A percentile compares a stretch with the other conserved stretches of the same genome.
phyloP scores from a whole-genome alignment of 2,797 vertebrate species.

The Arnoldichthys spilopterus region DNA sequence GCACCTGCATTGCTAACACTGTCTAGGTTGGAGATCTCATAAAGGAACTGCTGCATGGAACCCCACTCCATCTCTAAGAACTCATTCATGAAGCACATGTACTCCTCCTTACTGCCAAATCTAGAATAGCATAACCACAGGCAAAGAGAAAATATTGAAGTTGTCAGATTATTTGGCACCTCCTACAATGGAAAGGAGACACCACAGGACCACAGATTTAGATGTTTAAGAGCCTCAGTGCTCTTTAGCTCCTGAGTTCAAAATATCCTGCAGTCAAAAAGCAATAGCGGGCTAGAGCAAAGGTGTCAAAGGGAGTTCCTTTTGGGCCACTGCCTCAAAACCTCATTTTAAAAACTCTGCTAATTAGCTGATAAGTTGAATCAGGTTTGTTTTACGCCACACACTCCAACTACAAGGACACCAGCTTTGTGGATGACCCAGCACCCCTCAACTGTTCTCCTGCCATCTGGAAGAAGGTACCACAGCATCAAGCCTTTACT shows the following conservation, averaged over 20 bases:
- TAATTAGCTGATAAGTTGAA: too few relatives aligned
- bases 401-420: too few relatives aligned
- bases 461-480: too few relatives aligned
- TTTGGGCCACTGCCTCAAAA: too few relatives aligned
- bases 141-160: background rate
- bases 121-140: conserved; percentile 65
- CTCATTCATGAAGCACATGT: conserved; percentile 97
- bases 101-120: conserved; percentile 93
- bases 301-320: too few relatives aligned
- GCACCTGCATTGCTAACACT: conserved; percentile 90
- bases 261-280: too few relatives aligned
- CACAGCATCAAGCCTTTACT: too few relatives aligned
- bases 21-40: conserved; percentile 96
- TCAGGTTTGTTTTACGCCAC: too few relatives aligned
- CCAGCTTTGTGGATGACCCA: too few relatives aligned
- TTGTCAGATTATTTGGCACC: background rate
- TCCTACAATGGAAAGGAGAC: conserved; percentile 12
- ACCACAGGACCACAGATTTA: conserved; percentile 15
- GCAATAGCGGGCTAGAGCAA: too few relatives aligned
- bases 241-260: background rate
- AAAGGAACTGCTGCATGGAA: conserved; percentile 97
- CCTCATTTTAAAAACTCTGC: too few relatives aligned
- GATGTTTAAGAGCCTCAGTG: background rate
- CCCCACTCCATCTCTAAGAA: conserved; percentile 97
- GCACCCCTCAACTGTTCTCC: too few relatives aligned